Evolutionary conservation across 2,797 vertebrate genomes (phyloP), one percentile per base, ranked within the genome.

Genomic region (Xerus rutilus): DNA sequence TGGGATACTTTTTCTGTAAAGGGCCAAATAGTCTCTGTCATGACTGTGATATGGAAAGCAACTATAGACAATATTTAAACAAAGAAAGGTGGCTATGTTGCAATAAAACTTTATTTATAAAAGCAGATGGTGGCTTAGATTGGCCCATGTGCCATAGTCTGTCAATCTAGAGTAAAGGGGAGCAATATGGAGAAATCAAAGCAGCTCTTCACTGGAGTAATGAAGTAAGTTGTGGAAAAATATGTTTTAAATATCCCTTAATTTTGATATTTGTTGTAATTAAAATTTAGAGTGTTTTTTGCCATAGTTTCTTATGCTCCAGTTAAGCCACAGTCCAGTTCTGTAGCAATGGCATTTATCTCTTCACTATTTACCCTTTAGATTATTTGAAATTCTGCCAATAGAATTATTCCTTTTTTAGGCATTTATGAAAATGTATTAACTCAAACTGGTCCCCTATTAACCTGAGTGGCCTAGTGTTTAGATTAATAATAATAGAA

Each of bases 101-200:
- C 67, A 87, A 86, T 73, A 54, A 83, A 93, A 77, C 73, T 86
- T 93, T 95, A 83, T 84, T 86, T 87, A 85, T 30, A 62, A 35
- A 82, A 92, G 62, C 43, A 81, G 12, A 62, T 62, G 17, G 43
- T 8, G 49, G 2, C n/a, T 39, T 1, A 18, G 14, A 23, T 62
- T 20, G 54, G 35, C 13, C 23, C 83, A 25, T 39, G 17, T 2
- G 17, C 54, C 59, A 28, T 67, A 65, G 43, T 78, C 67, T 64
- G 12, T 9, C 13, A n/a, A 39, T 32, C 77, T 62, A 90, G 57
- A 91, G 43, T 67, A 9, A 82, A 77, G 23, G 23, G 54, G 35
- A 12, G 35, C 25, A 72, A 59, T 64, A 59, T 2, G 39, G 39
- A 11, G 62, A 65, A 54, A 77, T 43, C 4, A 79, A 93, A 91